Evolutionary conservation across 1,140 invertebrate species (phyloP), one percentile per base, ranked within the genome.

Genomic region (Saccostrea glomerata): DNA sequence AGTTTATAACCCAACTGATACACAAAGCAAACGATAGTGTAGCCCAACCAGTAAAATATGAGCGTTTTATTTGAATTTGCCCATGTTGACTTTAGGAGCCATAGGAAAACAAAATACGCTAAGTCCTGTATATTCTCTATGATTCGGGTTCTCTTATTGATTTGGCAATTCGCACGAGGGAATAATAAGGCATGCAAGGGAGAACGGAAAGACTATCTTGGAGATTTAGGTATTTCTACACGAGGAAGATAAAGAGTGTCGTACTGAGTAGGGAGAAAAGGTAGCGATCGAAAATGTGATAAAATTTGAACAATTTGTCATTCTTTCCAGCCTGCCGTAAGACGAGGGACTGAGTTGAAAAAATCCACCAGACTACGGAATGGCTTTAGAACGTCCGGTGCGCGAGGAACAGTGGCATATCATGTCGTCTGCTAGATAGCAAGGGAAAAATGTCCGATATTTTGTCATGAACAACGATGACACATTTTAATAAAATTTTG

Each of bases 51-150:
- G 91, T 91, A 89, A 91, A 90, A 91, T 91, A 89, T 90, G 84
- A 88, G 87, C 87, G 85, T 91, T 91, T 91, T 91, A 90, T 91
- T 91, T 91, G 91, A 89, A 90, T 90, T 90, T 89, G 85, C 86
- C 86, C 55, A 70, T 90, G 90, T 90, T 90, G 90, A 90, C 90
- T 90, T 90, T 89, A 36, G 84, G 55, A 85, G 84, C 88, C 88
- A 36, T 87, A 89, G 88, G 90, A 90, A 90, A 90, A 90, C 88
- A 90, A 89, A 87, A 84, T 84, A 87, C 40, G 86, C 86, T 55
- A 90, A 89, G 56, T 54, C 84, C 66, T 60, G 88, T 89, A 89
- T 90, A 89, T 90, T 90, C 89, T 87, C 88, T 77, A 77, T 85
- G 84, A 84, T 84, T 85, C 1, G 55, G 30, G 30, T 60, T 58